These are phyloP conservation scores for Physella acuta DNA, from an alignment of 1,140 invertebrate genomes.

Conservation along the genomic window DNA sequence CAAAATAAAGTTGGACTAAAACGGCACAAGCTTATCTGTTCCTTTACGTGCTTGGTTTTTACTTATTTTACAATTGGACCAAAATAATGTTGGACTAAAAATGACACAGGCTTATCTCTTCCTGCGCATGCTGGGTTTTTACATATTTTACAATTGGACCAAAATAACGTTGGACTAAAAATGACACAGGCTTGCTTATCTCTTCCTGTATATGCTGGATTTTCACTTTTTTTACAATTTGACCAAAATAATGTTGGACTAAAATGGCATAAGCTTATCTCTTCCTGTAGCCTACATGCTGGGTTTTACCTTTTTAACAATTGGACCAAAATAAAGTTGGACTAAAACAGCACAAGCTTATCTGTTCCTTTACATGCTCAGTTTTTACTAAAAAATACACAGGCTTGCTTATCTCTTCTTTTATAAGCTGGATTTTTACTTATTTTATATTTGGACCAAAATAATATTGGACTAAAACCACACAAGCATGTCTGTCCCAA, in stretches of 20 bases:
- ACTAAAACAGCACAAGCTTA: too few relatives aligned
- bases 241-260: too few relatives aligned
- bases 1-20: too few relatives aligned
- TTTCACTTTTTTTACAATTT: too few relatives aligned
- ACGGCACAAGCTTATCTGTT: too few relatives aligned
- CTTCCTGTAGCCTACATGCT: too few relatives aligned
- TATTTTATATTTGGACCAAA: background rate
- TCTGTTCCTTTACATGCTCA: background rate
- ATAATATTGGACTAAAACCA: background rate
- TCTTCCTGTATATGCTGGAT: too few relatives aligned
- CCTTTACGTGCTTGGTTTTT: background rate
- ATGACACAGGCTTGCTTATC: background rate
- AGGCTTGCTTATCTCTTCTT: background rate
- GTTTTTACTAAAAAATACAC: background rate
- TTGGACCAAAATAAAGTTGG: too few relatives aligned
- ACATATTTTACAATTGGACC: background rate
- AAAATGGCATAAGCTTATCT: too few relatives aligned
- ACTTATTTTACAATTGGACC: background rate
- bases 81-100: background rate
- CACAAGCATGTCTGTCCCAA: background rate
- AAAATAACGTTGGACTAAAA: background rate
- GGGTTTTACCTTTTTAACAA: too few relatives aligned
- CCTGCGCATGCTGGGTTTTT: background rate
- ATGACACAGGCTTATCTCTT: background rate
- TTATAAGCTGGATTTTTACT: background rate